Evolutionary conservation across 2,113 vertebrate genomes (phyloP), one percentile per base, ranked within the genome.

Genomic region (Bagarius yarrelli): DNA sequence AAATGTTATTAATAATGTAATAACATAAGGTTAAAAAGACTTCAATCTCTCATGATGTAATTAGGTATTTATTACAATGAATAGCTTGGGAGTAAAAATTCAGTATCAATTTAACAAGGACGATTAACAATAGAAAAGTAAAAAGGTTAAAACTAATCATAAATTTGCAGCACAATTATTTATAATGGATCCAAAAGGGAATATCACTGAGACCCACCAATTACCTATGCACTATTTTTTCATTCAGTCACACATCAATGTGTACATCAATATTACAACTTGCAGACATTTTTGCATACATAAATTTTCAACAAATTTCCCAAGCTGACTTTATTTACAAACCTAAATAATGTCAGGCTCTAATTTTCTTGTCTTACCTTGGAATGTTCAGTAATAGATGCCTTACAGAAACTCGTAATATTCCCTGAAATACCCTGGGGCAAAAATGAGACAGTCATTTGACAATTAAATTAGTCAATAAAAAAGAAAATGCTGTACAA

Each of bases 391-490:
- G 60, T n/a, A 47, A 15, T 34, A 2, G 76, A 44, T 9, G 67
- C 21, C 36, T 36, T 70, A 18, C 55, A 59, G 40, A 82, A 85
- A 30, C 23, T 6, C 60, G n/a, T 76, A 83, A 87, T 89, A 80
- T 85, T 89, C 77, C 82, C 50, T 34, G 78, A 82, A 85, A 80
- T 82, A 87, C 83, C 81, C 90, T 91, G 71, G 0, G 57, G 44
- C 11, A 80, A 50, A 70, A 66, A 40, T 56, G 5, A 76, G 11
- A 27, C 5, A 74, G 21, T 11, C 5, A 12, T 47, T 4, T 47
- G 14, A 57, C 2, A 79, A 71, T 55, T 21, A 21, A 40, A 23
- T 56, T 32, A 70, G 27, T 14, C 2, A 64, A 80, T 21, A 50
- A 73, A 57, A 70, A 32, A 30, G 8, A 61, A 44, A 50, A 13